These are phyloP conservation scores for Pangasianodon gigas DNA, from an alignment of 2,113 vertebrate species.

Conservation along the genomic window DNA sequence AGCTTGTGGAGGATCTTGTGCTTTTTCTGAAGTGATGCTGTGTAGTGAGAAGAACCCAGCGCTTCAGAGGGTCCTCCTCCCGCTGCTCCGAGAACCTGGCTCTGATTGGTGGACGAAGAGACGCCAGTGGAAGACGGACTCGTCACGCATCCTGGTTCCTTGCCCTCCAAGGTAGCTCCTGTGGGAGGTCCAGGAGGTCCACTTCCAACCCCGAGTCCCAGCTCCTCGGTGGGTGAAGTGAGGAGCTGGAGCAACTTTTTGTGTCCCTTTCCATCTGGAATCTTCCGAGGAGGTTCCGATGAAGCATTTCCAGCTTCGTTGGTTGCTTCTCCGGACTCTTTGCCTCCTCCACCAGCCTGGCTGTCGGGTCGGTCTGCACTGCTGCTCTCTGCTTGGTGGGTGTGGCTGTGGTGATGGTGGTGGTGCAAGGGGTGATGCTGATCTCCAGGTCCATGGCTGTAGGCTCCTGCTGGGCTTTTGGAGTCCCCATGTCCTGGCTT, in stretches of 20 bases:
- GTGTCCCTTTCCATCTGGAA: constrained; percentile 85
- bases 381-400: constrained; percentile 82
- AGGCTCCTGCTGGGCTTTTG: constrained; percentile 83
- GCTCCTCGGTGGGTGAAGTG: constrained; percentile 90
- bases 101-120: constrained; percentile 82
- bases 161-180: constrained; percentile 74
- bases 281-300: constrained; percentile 77
- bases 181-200: constrained; percentile 58
- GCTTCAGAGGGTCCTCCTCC: constrained; percentile 74
- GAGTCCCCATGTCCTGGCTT: constrained; percentile 81
- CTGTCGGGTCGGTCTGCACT: constrained; percentile 86
- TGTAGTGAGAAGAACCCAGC: constrained; percentile 66
- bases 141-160: constrained; percentile 81
- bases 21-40: constrained; percentile 88
- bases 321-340: constrained; percentile 80
- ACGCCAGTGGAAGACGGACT: constrained; percentile 90
- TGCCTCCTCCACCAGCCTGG: constrained; percentile 73
- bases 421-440: constrained; percentile 71
- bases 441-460: constrained; percentile 65
- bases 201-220: constrained; percentile 50
- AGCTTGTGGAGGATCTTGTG: constrained; percentile 97
- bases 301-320: constrained; percentile 75
- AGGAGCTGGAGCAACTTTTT: constrained; percentile 95
- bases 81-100: constrained; percentile 57
- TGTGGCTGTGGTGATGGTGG: constrained; percentile 70